These are phyloP conservation scores for Cyanocitta stelleri DNA, from an alignment of 2,113 vertebrate species.

Conservation along the genomic window DNA sequence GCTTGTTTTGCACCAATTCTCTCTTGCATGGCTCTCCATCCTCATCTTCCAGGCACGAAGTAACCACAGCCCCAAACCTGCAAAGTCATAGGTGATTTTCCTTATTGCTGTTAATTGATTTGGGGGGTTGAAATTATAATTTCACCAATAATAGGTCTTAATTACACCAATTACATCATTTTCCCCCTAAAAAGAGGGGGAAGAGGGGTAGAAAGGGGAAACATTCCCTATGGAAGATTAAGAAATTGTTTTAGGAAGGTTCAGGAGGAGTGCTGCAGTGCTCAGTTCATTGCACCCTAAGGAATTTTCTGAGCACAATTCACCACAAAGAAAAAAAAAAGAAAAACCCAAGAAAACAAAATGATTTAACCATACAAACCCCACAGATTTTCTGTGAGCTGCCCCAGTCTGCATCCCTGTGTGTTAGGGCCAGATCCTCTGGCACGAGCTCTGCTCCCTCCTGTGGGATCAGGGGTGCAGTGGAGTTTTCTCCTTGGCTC, in stretches of 20 bases:
- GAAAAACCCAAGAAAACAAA: background rate
- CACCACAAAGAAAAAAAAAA: background rate
- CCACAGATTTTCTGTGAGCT: background rate
- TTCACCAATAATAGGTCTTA: background rate
- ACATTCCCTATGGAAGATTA: background rate
- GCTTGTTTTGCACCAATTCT: background rate
- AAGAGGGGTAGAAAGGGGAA: background rate
- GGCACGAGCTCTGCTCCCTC: background rate
- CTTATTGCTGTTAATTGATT: background rate
- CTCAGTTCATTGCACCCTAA: background rate
- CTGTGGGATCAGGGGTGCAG: accelerated
- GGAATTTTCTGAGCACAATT: background rate
- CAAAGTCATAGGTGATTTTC: background rate
- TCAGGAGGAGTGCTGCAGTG: background rate
- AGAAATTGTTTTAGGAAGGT: background rate
- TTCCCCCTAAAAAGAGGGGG: background rate
- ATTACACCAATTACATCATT: background rate
- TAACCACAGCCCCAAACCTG: background rate
- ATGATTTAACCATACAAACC: background rate
- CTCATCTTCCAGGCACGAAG: background rate
- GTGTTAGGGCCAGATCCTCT: background rate
- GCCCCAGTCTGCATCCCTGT: too few relatives aligned
- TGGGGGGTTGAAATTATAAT: background rate
- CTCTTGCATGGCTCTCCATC: background rate
- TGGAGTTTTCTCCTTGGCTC: background rate